A percentile compares a stretch with the other conserved stretches of the same genome.
phyloP scores from a whole-genome alignment of 92 coral and sea anemone species.

The Nematostella vectensis region DNA sequence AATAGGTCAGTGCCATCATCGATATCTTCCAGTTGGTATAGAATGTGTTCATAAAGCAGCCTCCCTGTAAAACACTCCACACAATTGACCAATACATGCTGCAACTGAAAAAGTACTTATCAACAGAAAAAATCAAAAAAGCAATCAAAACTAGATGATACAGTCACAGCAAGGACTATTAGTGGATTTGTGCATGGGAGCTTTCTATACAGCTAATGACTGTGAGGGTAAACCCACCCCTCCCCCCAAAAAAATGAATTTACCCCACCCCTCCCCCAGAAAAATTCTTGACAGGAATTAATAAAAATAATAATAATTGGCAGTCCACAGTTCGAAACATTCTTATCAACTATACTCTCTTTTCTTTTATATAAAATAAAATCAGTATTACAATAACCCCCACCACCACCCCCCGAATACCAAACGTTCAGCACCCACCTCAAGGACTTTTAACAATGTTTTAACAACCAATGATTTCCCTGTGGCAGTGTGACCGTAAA shows the following conservation, averaged over 20 bases:
- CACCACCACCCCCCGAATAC: no score
- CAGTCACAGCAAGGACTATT: neutral
- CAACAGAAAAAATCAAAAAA: neutral
- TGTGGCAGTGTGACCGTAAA: constrained; percentile 81
- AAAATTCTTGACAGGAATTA: no score
- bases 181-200: neutral
- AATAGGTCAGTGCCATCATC: constrained; percentile 21
- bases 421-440: no score
- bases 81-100: constrained; percentile 72
- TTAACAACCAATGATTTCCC: constrained; percentile 71
- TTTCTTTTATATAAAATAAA: neutral
- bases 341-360: neutral
- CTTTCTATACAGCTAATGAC: no score
- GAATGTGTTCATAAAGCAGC: constrained; percentile 67
- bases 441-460: constrained; percentile 45
- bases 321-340: neutral
- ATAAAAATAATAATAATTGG: no score
- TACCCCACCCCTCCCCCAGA: no score
- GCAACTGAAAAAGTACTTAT: constrained; percentile 59
- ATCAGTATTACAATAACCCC: no score
- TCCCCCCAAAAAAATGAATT: no score
- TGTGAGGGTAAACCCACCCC: no score
- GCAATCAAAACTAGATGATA: no score
- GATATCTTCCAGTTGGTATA: constrained; percentile 43
- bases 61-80: constrained; percentile 77